Evolutionary conservation across 1,140 invertebrate species (phyloP).

Genomic region (Helicoverpa zea): DNA sequence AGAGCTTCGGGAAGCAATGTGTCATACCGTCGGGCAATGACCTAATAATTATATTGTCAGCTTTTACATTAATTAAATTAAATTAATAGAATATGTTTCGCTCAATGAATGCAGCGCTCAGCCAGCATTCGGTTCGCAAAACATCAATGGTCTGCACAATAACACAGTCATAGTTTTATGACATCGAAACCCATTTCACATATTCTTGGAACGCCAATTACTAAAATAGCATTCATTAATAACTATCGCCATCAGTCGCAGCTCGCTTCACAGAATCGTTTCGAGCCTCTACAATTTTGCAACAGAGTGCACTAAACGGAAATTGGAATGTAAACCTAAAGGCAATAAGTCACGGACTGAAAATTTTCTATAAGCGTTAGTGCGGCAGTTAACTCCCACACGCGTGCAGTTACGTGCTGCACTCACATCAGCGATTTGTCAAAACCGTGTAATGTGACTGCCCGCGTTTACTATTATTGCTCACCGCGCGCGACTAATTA

Average conservation of each 20-base stretch:
- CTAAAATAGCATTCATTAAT: constrained; percentile 18
- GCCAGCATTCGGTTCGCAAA: neutral
- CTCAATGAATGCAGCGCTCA: neutral
- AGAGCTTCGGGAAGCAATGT: too few species aligned
- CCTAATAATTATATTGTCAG: neutral
- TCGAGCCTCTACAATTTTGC: constrained; percentile 34
- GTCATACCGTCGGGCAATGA: too few species aligned
- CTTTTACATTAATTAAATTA: neutral
- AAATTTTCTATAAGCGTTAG: constrained; percentile 46
- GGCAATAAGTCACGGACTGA: constrained; percentile 43
- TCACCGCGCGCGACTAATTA: constrained; percentile 17
- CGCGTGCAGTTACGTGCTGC: constrained; percentile 1
- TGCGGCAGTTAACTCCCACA: constrained; percentile 27
- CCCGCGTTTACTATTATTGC: constrained; percentile 33
- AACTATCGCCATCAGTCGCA: constrained; percentile 16
- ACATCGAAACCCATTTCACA: constrained; percentile 11
- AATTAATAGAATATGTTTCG: neutral
- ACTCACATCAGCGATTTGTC: constrained; percentile 54
- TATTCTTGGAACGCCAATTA: neutral
- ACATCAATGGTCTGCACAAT: neutral
- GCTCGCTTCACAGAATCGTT: constrained; percentile 6
- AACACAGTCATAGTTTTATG: constrained; percentile 1
- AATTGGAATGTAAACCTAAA: constrained; percentile 43
- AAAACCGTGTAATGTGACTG: constrained; percentile 56
- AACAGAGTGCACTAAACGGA: constrained; percentile 36